Base-by-base conservation (phyloP, 2,113 vertebrate genomes). In the Tauraco erythrolophus region DNA sequence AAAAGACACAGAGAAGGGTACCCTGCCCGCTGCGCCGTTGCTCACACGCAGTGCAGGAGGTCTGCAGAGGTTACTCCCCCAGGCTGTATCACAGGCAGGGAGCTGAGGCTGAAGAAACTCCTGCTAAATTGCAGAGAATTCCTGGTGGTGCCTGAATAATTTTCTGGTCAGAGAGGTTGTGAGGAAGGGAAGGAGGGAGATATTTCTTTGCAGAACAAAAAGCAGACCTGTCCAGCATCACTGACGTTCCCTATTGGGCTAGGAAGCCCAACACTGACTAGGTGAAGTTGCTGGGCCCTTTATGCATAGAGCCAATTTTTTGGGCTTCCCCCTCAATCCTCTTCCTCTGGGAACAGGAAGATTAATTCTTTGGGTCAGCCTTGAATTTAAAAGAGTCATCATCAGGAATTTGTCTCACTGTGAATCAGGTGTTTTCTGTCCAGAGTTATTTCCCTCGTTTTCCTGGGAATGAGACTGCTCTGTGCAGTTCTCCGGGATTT, bases 1-100 rank as follows among this genome's bases (percentile, higher is more conserved):
- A 70, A 79, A 46, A 80, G 71, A 27, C 50, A 31, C 3, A 66
- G 28, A 31, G 51, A 51, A 87, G 33, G 51, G 57, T 57, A 48
- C 30, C 30, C 1, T 1, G 23, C 19, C 17, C 2, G 6, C 23
- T 23, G 50, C 0, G 11, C 6, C 2, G 2, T 37, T 91, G 68
- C 51, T n/a, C 68, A 35, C 14, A 30, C 4, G 43, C 10, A 35
- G 33, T 2, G 30, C 21, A 5, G 39, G 41, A 88, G 46, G 41
- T 81, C 46, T 76, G 62, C 62, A 66, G 84, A 51, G 84, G 53
- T 77, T 45, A 14, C 46, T 61, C 30, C 50, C 43, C 16, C 54
- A 50, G n/a, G 71, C 28, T 71, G 14, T 46, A 24, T 37, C n/a
- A 4, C 33, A 65, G 56, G 19, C 51, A 60, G 77, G 61, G 35